Conservation (phyloP, 2,888 invertebrate genomes). For the Pterostichus niger region DNA sequence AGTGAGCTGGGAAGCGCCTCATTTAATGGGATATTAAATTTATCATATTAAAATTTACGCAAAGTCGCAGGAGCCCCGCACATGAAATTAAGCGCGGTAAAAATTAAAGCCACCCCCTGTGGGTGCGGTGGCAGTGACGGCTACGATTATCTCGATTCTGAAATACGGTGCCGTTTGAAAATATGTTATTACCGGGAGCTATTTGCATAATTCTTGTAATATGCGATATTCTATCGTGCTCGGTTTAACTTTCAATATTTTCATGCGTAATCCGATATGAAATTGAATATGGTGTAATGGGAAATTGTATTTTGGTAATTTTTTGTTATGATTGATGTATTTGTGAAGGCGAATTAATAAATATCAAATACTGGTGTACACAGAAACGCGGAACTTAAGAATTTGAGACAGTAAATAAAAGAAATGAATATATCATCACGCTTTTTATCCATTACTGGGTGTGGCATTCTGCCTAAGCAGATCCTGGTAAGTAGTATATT, state of each 20-base stretch:
- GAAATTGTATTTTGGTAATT: neutral
- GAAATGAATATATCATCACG: too few relatives aligned
- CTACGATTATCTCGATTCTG: neutral
- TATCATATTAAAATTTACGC: constrained; percentile 56
- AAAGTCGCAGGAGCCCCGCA: neutral
- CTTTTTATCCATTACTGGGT: too few relatives aligned
- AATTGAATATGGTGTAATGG: neutral
- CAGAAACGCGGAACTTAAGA: too few relatives aligned
- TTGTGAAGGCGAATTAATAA: too few relatives aligned
- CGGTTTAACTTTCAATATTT: neutral
- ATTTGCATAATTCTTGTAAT: constrained; percentile 22
- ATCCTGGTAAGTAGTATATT: too few relatives aligned
- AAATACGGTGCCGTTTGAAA: neutral
- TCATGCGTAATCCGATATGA: constrained; percentile 1
- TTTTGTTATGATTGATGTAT: too few relatives aligned
- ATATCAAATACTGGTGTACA: too few relatives aligned
- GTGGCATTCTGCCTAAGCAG: too few relatives aligned
- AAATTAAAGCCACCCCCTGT: constrained; percentile 8
- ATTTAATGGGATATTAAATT: constrained; percentile 53
- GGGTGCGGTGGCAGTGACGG: too few relatives aligned
- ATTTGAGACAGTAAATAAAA: too few relatives aligned
- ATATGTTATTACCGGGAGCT: constrained; percentile 1
- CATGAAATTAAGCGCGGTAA: constrained; percentile 36
- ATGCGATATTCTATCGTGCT: neutral
- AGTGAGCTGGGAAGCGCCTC: neutral